Percentiles rank a stretch among this genome's conserved stretches.
These are phyloP conservation scores for Acanthochromis polyacanthus DNA, from an alignment of 2,113 vertebrate species.

Conservation along the genomic window DNA sequence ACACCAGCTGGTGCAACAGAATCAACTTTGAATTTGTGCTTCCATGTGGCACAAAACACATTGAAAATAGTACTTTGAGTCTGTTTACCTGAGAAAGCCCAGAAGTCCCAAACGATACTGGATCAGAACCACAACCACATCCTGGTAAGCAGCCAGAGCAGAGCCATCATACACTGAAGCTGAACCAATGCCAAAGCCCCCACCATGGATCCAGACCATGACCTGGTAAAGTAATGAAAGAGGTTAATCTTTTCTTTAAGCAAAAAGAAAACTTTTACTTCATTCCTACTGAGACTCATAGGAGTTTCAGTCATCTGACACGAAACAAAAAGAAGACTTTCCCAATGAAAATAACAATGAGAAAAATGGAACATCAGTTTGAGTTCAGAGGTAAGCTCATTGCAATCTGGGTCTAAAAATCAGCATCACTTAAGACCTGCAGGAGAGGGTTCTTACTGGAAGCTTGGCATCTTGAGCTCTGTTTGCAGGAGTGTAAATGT, in stretches of 20 bases:
- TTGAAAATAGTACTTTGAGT: neutral
- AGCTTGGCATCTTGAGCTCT: constrained; percentile 70
- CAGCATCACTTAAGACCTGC: neutral
- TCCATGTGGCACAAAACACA: neutral
- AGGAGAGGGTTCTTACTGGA: constrained; percentile 74
- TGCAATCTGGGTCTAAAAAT: neutral
- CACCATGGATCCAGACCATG: constrained; percentile 92
- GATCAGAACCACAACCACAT: constrained; percentile 90
- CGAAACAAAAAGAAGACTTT: no score
- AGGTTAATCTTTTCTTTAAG: no score
- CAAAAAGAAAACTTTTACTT: no score
- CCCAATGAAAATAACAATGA: neutral
- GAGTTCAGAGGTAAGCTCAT: neutral
- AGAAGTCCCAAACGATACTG: constrained; percentile 85
- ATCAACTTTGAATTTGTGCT: neutral
- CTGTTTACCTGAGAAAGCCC: constrained; percentile 88
- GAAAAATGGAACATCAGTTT: neutral
- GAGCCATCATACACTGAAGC: constrained; percentile 86
- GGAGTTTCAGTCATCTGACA: no score
- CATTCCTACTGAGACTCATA: no score
- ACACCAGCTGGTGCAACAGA: neutral
- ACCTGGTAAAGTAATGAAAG: constrained; percentile 80
- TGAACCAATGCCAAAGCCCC: constrained; percentile 74
- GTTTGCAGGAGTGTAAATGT: constrained; percentile 81
- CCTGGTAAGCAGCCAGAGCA: constrained; percentile 86